These are phyloP conservation scores for Florisuga fusca DNA, from an alignment of 2,797 vertebrate species.

Conservation along the genomic window DNA sequence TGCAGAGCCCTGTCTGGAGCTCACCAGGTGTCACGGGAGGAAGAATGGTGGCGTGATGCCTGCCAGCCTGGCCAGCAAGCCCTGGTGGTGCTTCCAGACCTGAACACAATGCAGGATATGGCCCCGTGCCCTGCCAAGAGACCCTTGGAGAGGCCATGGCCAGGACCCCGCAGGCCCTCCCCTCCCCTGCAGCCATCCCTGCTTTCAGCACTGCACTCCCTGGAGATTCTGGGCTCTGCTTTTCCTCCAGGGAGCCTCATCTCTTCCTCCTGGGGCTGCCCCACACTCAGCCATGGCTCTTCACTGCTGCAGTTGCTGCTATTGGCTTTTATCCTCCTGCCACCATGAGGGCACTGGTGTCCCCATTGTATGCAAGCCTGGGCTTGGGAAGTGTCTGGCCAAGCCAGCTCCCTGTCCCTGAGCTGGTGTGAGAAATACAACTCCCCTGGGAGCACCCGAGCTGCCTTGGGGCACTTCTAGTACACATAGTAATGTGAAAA, in stretches of 20 bases:
- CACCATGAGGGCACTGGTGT: neutral
- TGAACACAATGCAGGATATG: neutral
- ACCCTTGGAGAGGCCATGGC: fast-evolving
- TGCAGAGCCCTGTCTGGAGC: neutral
- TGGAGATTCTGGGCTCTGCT: neutral
- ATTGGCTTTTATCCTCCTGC: neutral
- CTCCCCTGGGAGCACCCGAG: fast-evolving
- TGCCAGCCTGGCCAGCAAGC: neutral
- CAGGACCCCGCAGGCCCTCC: fast-evolving
- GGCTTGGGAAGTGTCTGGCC: neutral
- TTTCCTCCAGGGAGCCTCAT: neutral
- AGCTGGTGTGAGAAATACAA: neutral
- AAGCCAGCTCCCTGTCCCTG: neutral
- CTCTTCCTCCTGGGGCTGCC: neutral
- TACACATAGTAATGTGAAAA: neutral
- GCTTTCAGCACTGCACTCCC: neutral
- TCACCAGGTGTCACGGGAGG: neutral
- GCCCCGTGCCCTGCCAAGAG: neutral
- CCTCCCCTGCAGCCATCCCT: neutral
- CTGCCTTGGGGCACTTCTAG: neutral
- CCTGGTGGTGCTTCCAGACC: neutral
- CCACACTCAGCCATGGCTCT: fast-evolving
- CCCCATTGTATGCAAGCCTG: neutral
- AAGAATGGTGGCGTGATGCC: fast-evolving
- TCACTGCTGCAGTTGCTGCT: neutral